Percentiles rank a stretch among this genome's conserved stretches.
Conservation (phyloP, 2,888 invertebrate species). For the Itoplectis maculator region DNA sequence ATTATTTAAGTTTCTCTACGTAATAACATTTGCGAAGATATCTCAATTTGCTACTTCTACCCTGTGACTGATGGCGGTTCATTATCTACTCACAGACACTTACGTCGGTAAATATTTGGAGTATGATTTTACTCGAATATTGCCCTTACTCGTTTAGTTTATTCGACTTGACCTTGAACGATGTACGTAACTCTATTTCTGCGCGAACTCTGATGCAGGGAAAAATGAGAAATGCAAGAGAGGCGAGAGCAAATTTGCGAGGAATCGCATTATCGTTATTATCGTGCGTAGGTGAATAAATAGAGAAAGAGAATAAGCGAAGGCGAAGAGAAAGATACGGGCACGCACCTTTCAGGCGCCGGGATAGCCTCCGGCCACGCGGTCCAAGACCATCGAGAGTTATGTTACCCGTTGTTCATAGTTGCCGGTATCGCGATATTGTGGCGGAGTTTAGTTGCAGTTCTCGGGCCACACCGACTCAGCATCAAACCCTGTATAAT, state of each 20-base stretch:
- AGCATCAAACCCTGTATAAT: constrained; percentile 4
- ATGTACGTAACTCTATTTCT: neutral
- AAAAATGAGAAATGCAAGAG: constrained; percentile 6
- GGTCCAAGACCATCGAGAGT: constrained; percentile 70
- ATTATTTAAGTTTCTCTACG: too few species aligned
- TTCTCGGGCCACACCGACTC: constrained; percentile 29
- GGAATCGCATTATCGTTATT: constrained; percentile 53
- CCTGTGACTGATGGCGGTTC: too few species aligned
- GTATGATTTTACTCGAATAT: too few species aligned
- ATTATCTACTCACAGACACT: too few species aligned
- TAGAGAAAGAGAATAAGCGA: constrained; percentile 36
- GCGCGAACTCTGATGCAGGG: neutral
- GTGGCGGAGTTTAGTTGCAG: constrained; percentile 31
- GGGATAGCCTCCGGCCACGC: constrained; percentile 72
- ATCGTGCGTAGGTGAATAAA: constrained; percentile 75
- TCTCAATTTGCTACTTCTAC: too few species aligned
- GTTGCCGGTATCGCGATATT: constrained; percentile 28
- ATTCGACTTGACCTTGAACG: neutral
- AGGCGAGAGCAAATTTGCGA: constrained; percentile 44
- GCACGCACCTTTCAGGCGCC: constrained; percentile 73
- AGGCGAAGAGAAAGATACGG: constrained; percentile 22
- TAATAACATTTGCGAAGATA: too few species aligned
- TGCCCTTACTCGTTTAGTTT: neutral
- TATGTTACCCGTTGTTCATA: constrained; percentile 65
- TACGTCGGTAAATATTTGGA: too few species aligned